Base-by-base conservation (phyloP, 2,888 invertebrate species). In the Cerastoderma edule region DNA sequence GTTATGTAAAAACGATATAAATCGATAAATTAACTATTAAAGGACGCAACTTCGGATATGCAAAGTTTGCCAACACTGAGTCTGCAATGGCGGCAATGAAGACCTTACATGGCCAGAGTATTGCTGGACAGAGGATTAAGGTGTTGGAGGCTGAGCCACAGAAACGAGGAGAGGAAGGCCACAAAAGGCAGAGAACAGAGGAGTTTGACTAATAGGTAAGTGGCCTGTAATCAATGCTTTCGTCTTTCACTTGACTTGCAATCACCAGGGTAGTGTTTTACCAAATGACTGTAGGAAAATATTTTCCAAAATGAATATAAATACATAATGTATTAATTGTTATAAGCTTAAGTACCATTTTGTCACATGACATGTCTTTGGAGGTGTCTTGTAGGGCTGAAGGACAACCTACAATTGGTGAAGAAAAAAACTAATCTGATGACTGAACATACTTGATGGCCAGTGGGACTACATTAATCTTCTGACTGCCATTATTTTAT, bases 1-100 rank as follows among this genome's bases (percentile, higher is more conserved):
- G n/a, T n/a, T n/a, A n/a, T n/a, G n/a, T n/a, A n/a, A n/a, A n/a
- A n/a, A n/a, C n/a, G n/a, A n/a, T n/a, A n/a, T n/a, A n/a, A n/a
- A n/a, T n/a, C n/a, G n/a, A n/a, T n/a, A n/a, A n/a, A n/a, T n/a
- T n/a, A n/a, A n/a, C n/a, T 48, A 16, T 24, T 4, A 48, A 69
- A 92, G 92, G 91, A 44, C 96, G 97, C 91, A 98, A 97, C 89
- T 97, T 97, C 93, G 98, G 98, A 0, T 98, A 97, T 93, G 98
- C 97, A 6, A 96, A 97, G 89, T 98, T 96, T 93, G 96, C 97
- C 2, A 94, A 94, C 63, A 94, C 94, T 67, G 95, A 95, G 48
- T 95, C 96, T 78, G 98, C 98, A 0, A 95, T 95, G 84, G 94
- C 95, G 86, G 97, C 97, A 0, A 96, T 96, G 60, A 94, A 94